Percentiles rank a stretch among this genome's conserved stretches.
These are phyloP conservation scores for Phrynosoma platyrhinos DNA, from an alignment of 2,113 vertebrate species.

Conservation along the genomic window DNA sequence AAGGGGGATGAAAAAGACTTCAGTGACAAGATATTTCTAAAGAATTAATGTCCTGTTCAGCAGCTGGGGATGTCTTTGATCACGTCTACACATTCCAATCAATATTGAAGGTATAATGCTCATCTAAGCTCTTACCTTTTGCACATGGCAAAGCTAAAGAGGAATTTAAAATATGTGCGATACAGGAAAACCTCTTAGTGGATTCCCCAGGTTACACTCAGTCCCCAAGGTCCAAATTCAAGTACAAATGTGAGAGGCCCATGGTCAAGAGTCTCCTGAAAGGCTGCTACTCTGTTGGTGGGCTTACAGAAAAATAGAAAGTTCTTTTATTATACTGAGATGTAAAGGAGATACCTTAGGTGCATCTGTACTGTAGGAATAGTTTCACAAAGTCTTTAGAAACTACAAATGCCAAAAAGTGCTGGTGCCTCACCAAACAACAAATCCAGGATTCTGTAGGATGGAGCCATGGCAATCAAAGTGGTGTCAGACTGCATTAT, in stretches of 20 bases:
- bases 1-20: constrained; percentile 44
- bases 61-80: constrained; percentile 54
- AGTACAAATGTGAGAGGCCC: neutral
- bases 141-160: neutral
- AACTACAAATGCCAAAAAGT: too few relatives aligned
- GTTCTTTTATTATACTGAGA: too few relatives aligned
- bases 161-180: constrained; percentile 12
- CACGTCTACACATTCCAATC: constrained; percentile 58
- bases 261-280: neutral
- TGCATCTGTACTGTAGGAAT: too few relatives aligned
- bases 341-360: too few relatives aligned
- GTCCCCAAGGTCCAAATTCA: neutral
- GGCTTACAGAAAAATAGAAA: too few relatives aligned
- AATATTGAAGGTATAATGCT: neutral
- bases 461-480: too few relatives aligned
- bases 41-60: constrained; percentile 47
- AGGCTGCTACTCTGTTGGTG: neutral
- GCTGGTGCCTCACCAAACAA: too few relatives aligned
- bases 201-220: neutral
- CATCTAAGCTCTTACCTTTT: neutral
- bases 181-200: neutral
- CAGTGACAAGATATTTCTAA: constrained; percentile 44
- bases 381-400: too few relatives aligned
- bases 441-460: too few relatives aligned
- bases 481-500: too few relatives aligned